Evolutionary conservation across 2,113 vertebrate genomes (phyloP), one percentile per base, ranked within the genome.

Genomic region (Rhinopomastus cyanomelas): DNA sequence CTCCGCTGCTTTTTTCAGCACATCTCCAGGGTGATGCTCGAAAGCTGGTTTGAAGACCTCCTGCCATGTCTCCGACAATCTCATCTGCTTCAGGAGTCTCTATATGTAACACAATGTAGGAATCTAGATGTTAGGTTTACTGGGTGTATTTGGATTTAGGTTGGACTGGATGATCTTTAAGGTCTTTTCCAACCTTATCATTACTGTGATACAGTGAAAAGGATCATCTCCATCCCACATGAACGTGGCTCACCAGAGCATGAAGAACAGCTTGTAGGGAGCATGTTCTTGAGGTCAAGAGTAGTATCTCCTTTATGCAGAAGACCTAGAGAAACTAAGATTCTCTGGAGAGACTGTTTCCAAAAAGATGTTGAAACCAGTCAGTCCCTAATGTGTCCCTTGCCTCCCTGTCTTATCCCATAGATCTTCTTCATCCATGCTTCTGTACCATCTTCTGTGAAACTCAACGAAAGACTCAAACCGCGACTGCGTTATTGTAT

Each of bases 351-450:
- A 67, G 34, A 42, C 46, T 13, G 0, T 9, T 60, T 29, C 29
- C 2, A 3, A 36, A 53, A 30, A 76, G 53, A 18, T 0, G 0
- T 61, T 42, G 59, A 66, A 75, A 46, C 26, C 18, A 10, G 17
- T 77, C 29, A 2, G 30, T 60, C 21, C 49, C 10, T 26, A 14
- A 4, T 26, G 30, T 59, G 51, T 48, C 3, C 65, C 56, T 21
- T 59, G 25, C 36, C 36, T 81, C 37, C 32, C 39, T 42, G 15
- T 42, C 39, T 42, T 42, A 42, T 42, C 39, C 39, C 15, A 42
- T 42, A 42, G 11, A 42, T 42, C 39, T 42, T 42, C 39, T 42
- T 42, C n/a, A n/a, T n/a, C 39, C 15, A 42, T 42, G 11, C 39
- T 42, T 42, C 39, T 42, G 39, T 42, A 42, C 15, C 39, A 42